phyloP scores from a whole-genome alignment of 2,888 invertebrate species.

The Ophonus ardosiacus region DNA sequence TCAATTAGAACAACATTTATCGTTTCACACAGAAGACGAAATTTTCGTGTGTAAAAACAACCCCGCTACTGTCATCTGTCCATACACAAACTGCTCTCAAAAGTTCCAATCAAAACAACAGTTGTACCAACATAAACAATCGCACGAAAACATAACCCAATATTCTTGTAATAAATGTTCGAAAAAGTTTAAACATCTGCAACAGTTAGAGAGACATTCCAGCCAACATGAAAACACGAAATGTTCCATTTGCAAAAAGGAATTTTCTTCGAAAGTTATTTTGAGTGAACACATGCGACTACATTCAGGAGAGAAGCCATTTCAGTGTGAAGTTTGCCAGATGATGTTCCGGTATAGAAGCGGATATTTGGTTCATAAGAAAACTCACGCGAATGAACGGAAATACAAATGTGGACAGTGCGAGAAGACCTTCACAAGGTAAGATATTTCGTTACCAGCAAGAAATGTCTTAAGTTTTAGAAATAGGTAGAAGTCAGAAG shows the following conservation, averaged over 20 bases:
- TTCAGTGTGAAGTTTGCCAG: slow-evolving; percentile 67
- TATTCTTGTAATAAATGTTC: slow-evolving; percentile 66
- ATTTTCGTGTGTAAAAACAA: slow-evolving; percentile 21
- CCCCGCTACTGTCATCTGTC: slow-evolving; percentile 64
- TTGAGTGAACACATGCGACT: slow-evolving; percentile 67
- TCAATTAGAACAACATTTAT: slow-evolving; percentile 66
- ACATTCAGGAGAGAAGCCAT: slow-evolving; percentile 68
- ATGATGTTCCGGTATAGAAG: slow-evolving; percentile 67
- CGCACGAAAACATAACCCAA: slow-evolving; percentile 63
- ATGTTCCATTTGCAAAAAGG: slow-evolving; percentile 68
- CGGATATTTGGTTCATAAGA: slow-evolving; percentile 66
- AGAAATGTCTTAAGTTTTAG: too few relatives aligned
- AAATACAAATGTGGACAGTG: slow-evolving; percentile 67
- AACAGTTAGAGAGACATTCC: slow-evolving; percentile 66
- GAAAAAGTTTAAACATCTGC: slow-evolving; percentile 65
- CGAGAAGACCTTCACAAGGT: slow-evolving; percentile 67
- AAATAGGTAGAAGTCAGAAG: too few relatives aligned
- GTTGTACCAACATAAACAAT: slow-evolving; percentile 66
- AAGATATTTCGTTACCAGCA: not conserved
- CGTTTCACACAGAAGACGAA: slow-evolving; percentile 64
- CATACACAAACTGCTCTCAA: slow-evolving; percentile 63
- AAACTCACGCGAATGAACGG: slow-evolving; percentile 64
- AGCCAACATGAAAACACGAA: slow-evolving; percentile 65
- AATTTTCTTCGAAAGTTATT: slow-evolving; percentile 68
- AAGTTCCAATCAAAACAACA: slow-evolving; percentile 67